Percentiles rank a stretch among this genome's conserved stretches.
Conservation (phyloP, 2,797 vertebrate species). For the Oceanodroma leucorhoa region DNA sequence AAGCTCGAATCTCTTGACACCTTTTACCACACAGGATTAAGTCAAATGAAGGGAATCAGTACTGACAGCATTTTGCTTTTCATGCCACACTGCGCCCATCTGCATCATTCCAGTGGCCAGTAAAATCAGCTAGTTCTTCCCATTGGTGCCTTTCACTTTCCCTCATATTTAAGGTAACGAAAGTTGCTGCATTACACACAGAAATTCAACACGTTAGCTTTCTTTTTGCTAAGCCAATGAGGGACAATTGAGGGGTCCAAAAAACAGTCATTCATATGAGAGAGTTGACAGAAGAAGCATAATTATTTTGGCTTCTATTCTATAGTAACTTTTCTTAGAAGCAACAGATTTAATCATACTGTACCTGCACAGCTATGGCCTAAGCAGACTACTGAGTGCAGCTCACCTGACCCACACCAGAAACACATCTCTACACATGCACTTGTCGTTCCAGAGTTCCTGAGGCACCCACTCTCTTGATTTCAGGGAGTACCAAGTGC, state of each 20-base stretch:
- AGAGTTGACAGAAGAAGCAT: not conserved
- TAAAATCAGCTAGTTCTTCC: not conserved
- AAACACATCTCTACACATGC: not conserved
- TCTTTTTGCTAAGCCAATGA: not conserved
- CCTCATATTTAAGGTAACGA: not conserved
- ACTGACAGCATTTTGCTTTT: not conserved
- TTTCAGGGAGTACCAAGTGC: not conserved
- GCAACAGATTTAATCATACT: not conserved
- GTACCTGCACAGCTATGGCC: not conserved
- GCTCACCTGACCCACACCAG: not conserved
- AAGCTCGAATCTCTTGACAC: not conserved
- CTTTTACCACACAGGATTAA: not conserved
- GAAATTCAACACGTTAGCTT: not conserved
- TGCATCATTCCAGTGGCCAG: not conserved
- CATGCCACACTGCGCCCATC: not conserved
- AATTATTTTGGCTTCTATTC: not conserved
- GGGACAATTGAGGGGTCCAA: not conserved
- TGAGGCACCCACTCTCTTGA: not conserved
- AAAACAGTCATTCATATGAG: not conserved
- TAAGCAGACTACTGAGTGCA: not conserved
- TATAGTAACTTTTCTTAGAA: not conserved
- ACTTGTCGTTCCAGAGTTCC: not conserved
- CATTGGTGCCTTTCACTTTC: not conserved
- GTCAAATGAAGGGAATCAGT: not conserved
- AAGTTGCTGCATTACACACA: not conserved